phyloP scores from a whole-genome alignment of 2,113 vertebrate genomes.

The Egretta garzetta region DNA sequence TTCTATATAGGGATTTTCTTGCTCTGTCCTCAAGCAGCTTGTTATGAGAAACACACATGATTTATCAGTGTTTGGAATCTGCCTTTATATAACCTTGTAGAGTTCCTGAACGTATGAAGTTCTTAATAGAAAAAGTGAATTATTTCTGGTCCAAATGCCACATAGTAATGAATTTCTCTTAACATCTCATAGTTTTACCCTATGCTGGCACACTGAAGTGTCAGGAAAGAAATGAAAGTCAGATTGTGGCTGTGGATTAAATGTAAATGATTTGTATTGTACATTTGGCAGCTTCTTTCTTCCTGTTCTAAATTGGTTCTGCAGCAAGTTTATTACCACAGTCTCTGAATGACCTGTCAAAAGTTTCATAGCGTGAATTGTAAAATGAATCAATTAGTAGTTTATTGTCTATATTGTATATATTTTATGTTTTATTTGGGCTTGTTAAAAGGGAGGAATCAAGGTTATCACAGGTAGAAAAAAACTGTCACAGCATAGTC shows the following conservation, averaged over 20 bases:
- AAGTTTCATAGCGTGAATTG: neutral
- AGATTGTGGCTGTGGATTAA: neutral
- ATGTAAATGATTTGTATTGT: conserved; percentile 2
- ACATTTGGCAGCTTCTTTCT: conserved; percentile 4
- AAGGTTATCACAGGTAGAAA: neutral
- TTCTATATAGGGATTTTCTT: neutral
- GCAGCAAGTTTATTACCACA: neutral
- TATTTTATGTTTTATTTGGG: neutral
- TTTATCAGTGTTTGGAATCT: conserved; percentile 46
- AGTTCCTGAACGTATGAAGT: neutral
- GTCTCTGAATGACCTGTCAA: neutral
- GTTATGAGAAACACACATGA: conserved; percentile 15
- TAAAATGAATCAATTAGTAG: neutral
- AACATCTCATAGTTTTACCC: conserved; percentile 23
- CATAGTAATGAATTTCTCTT: conserved; percentile 27
- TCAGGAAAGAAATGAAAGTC: conserved; percentile 34
- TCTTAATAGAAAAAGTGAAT: conserved; percentile 65
- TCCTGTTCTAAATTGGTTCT: neutral
- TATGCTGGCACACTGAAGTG: neutral
- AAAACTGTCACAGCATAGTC: neutral
- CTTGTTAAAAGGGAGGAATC: neutral
- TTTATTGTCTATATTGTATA: neutral
- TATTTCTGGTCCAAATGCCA: conserved; percentile 43
- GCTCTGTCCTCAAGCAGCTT: neutral
- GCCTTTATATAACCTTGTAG: conserved; percentile 22